These are phyloP conservation scores for Lobophora halterata DNA, from an alignment of 2,888 invertebrate genomes.

Conservation along the genomic window DNA sequence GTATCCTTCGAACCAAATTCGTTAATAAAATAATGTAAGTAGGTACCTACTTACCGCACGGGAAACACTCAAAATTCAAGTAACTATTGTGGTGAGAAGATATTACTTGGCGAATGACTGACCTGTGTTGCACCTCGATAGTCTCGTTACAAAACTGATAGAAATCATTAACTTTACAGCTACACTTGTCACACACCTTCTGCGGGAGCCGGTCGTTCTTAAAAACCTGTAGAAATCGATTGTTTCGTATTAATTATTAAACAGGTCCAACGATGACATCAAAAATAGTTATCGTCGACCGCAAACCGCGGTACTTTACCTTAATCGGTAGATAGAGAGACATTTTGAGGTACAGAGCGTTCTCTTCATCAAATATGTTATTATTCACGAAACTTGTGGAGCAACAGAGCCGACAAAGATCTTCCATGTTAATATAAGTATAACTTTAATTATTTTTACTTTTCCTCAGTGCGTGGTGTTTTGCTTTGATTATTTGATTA, in stretches of 20 bases:
- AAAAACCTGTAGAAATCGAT: slow-evolving; percentile 74
- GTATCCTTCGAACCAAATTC: no score
- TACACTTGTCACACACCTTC: slow-evolving; percentile 86
- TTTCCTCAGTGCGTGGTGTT: slow-evolving; percentile 44
- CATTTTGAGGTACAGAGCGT: slow-evolving; percentile 85
- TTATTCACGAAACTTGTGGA: slow-evolving; percentile 81
- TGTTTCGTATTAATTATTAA: slow-evolving; percentile 11
- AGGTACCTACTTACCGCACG: no score
- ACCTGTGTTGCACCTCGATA: slow-evolving; percentile 83
- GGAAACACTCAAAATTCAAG: no score
- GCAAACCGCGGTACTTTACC: slow-evolving; percentile 64
- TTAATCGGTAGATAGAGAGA: slow-evolving; percentile 87
- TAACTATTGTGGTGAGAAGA: not conserved
- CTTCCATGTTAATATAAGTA: slow-evolving; percentile 54
- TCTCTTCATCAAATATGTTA: slow-evolving; percentile 85
- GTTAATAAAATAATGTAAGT: no score
- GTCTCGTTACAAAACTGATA: slow-evolving; percentile 87
- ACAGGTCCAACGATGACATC: slow-evolving; percentile 17
- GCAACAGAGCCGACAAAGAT: slow-evolving; percentile 71
- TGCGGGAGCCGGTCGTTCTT: slow-evolving; percentile 85
- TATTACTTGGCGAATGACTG: slow-evolving; percentile 36
- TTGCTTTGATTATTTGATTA: no score
- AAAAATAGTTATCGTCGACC: slow-evolving; percentile 3
- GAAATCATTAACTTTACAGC: slow-evolving; percentile 85
- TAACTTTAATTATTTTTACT: slow-evolving; percentile 11